Base-by-base conservation (phyloP, 2,888 invertebrate species). In the Lasioglossum figueresi region DNA sequence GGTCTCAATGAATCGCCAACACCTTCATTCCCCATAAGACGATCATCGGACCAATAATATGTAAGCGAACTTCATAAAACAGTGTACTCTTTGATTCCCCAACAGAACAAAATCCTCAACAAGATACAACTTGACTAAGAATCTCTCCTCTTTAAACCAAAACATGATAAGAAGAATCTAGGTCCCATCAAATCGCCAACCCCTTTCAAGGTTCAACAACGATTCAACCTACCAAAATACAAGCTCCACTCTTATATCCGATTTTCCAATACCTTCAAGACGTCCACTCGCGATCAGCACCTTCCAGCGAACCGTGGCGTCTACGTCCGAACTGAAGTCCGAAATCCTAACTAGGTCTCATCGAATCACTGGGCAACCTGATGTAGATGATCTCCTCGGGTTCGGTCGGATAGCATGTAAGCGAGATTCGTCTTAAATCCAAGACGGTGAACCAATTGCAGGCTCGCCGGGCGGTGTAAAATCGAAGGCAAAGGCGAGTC, bases 401-500 rank as follows among this genome's bases (percentile, higher is more conserved):
- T 63, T 16, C 59, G 31, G 27, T 31, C 14, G 4, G 31, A 63
- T 31, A 63, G 6, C 16, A 16, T 63, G 31, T 3, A 37, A 34
- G 66, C 8, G 23, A 68, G 34, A 68, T 68, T 68, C 66, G 23
- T 2, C 0, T 37, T 34, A 40, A 68, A 40, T 68, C 68, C 37
- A 12, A 40, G 68, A 23, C 68, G 12, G 40, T n/a, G 23, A 23
- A 68, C 68, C 40, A 40, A 40, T 68, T 37, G 68, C 37, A 10
- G 37, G 37, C 37, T 68, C 34, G 23, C 68, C 10, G 37, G 12
- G 23, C 12, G 23, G n/a, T n/a, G 68, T 14, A 68, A 74, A 82
- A 83, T 79, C 83, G 79, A 75, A 23, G 48, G 14, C 52, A 23
- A 52, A 52, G 10, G 23, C 52, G 23, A 52, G 52, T 10, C 52